Evolutionary conservation across 1,140 invertebrate species (phyloP).

Genomic region (Pseudomyrmex concolor): DNA sequence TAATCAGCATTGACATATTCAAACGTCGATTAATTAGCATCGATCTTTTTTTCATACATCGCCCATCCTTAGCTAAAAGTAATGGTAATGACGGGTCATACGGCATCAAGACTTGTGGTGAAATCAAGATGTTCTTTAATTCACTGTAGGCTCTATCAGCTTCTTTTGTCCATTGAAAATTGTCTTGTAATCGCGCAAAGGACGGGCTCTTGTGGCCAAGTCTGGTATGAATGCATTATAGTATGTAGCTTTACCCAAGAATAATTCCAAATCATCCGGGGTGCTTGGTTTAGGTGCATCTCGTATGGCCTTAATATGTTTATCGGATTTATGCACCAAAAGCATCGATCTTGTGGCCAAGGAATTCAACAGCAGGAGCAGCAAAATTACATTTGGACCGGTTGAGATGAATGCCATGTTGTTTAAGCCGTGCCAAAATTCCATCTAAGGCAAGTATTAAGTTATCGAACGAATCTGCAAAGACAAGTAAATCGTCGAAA

Average conservation of each 20-base stretch:
- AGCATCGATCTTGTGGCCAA: neutral
- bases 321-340: conserved; percentile 10
- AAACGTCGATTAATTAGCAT: no score
- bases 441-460: neutral
- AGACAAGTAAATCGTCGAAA: neutral
- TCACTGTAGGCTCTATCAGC: no score
- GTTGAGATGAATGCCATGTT: neutral
- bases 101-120: no score
- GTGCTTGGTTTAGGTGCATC: conserved; percentile 41
- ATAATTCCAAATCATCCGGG: conserved; percentile 9
- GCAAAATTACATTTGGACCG: neutral
- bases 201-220: neutral
- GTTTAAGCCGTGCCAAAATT: neutral
- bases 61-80: no score
- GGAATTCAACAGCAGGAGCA: neutral
- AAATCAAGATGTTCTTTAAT: no score
- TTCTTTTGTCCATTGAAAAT: no score
- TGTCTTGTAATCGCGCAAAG: conserved; percentile 12
- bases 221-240: conserved; percentile 25
- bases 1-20: no score
- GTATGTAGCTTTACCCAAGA: neutral
- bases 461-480: neutral
- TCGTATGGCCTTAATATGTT: conserved; percentile 27
- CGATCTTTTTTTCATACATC: no score
- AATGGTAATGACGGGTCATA: no score